Evolutionary conservation across 2,888 invertebrate species (phyloP).

Genomic region (Seira musarum): DNA sequence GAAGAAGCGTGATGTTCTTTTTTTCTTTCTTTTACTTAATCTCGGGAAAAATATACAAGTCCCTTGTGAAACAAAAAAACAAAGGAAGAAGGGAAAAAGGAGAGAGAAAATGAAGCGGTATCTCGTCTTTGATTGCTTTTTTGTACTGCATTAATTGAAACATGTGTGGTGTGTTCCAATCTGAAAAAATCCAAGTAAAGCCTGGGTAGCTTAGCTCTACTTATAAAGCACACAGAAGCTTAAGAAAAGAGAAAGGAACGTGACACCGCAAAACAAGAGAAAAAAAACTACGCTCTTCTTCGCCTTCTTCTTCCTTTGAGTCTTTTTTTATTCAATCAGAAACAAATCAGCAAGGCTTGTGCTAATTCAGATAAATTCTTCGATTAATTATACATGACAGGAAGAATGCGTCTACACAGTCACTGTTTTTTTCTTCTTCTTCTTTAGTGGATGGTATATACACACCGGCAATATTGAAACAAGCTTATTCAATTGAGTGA

Average conservation of each 20-base stretch:
- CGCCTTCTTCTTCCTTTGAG: neutral
- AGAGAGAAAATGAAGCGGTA: neutral
- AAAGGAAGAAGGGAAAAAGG: neutral
- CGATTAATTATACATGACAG: conserved; percentile 50
- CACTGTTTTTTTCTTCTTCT: neutral
- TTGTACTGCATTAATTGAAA: conserved; percentile 4
- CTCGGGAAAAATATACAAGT: neutral
- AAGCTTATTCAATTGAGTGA: conserved; percentile 11
- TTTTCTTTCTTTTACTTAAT: neutral
- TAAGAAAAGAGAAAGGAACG: neutral
- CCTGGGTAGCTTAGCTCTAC: neutral
- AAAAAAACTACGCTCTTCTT: too few species aligned
- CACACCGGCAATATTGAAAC: neutral
- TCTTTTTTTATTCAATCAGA: conserved; percentile 34
- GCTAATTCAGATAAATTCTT: conserved; percentile 51
- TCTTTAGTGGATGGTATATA: neutral
- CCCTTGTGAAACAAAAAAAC: neutral
- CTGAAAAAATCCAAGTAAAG: neutral
- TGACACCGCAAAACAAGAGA: conserved; percentile 6
- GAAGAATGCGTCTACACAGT: conserved; percentile 27
- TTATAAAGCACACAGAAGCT: neutral
- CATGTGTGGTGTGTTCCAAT: neutral
- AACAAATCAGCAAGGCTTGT: conserved; percentile 44
- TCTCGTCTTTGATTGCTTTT: neutral
- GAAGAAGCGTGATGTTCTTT: neutral